Evolutionary conservation across 2,797 vertebrate species (phyloP).

Genomic region (Enteromius fasciolatus): DNA sequence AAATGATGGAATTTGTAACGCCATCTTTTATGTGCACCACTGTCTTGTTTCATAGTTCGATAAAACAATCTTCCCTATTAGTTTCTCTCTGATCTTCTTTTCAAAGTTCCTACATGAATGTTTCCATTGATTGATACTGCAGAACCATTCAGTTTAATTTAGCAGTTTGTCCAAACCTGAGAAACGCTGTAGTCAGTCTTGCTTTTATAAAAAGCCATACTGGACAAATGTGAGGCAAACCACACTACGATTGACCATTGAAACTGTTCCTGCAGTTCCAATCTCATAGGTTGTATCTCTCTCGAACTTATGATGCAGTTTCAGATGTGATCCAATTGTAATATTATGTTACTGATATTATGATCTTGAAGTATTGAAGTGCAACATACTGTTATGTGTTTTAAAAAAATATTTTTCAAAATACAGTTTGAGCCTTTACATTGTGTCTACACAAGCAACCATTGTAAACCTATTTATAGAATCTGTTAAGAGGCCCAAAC

Average conservation of each 20-base stretch:
- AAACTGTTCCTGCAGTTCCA: not conserved
- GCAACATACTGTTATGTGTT: not conserved
- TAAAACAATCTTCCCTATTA: not conserved
- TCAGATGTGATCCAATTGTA: not conserved
- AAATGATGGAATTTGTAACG: not conserved
- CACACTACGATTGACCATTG: no score
- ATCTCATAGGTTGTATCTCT: not conserved
- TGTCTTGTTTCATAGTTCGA: not conserved
- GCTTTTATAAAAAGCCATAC: not conserved
- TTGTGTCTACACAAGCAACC: not conserved
- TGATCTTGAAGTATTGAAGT: not conserved
- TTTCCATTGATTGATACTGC: not conserved
- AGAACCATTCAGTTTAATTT: not conserved
- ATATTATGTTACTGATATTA: not conserved
- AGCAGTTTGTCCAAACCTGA: not conserved
- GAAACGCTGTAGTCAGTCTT: not conserved
- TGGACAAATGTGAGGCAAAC: not conserved
- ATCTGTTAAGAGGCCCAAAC: not conserved
- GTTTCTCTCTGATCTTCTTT: not conserved
- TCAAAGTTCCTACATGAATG: not conserved
- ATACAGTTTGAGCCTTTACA: not conserved
- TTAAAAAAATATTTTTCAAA: not conserved
- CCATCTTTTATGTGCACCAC: not conserved
- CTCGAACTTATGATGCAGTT: not conserved
- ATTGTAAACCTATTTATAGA: not conserved